Percentiles rank a stretch among this genome's conserved stretches.
These are phyloP conservation scores for Nothoprocta pentlandii DNA, from an alignment of 2,113 vertebrate genomes.

Conservation along the genomic window DNA sequence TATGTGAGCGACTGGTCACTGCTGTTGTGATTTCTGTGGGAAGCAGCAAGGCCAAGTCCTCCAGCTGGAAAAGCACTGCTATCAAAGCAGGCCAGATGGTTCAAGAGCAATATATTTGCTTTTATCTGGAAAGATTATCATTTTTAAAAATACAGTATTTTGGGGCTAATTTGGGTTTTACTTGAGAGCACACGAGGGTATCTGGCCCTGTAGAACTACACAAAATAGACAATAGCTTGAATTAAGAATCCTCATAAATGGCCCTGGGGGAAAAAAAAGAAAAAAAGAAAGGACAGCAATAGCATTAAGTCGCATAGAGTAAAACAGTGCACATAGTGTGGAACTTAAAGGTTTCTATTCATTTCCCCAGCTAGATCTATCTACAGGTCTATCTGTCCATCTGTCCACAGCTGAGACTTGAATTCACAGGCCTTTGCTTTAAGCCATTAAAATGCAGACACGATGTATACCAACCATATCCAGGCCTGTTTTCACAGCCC, in stretches of 20 bases:
- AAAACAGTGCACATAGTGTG: not conserved
- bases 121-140: not conserved
- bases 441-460: not conserved
- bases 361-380: not conserved
- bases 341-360: too few relatives aligned
- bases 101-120: not conserved
- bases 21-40: not conserved
- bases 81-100: not conserved
- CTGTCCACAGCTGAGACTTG: not conserved
- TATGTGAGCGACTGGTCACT: not conserved
- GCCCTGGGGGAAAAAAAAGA: too few relatives aligned
- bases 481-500: conserved; percentile 56
- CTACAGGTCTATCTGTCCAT: too few relatives aligned
- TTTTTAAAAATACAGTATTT: not conserved
- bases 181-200: not conserved
- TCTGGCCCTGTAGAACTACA: not conserved
- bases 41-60: not conserved
- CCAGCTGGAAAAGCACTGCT: not conserved
- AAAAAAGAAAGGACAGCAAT: not conserved
- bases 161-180: not conserved
- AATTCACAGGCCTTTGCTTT: not conserved
- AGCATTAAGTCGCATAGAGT: too few relatives aligned
- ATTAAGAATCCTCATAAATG: not conserved
- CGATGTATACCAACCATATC: conserved; percentile 79
- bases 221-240: not conserved